Evolutionary conservation across 1,140 invertebrate genomes (phyloP).

Genomic region (Oncopeltus fasciatus): DNA sequence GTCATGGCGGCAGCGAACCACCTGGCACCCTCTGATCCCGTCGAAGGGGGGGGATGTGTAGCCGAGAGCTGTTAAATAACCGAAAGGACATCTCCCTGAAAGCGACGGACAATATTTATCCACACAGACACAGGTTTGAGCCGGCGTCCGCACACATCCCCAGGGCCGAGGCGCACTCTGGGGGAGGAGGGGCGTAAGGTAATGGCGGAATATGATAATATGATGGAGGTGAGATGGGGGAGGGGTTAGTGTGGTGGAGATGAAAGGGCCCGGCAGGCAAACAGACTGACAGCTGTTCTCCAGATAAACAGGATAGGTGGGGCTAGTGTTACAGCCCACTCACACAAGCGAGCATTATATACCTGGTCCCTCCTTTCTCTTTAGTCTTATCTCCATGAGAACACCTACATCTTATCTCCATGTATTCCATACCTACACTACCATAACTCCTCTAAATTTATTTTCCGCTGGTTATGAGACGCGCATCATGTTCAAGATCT

Average conservation of each 20-base stretch:
- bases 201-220: conserved; percentile 7
- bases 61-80: background rate
- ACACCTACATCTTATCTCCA: too few relatives aligned
- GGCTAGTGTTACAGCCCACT: too few relatives aligned
- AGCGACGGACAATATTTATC: background rate
- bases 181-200: background rate
- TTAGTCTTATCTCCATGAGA: too few relatives aligned
- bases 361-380: too few relatives aligned
- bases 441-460: too few relatives aligned
- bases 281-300: conserved; percentile 1
- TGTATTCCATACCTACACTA: too few relatives aligned
- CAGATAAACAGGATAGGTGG: background rate
- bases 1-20: too few relatives aligned
- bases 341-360: too few relatives aligned
- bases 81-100: background rate
- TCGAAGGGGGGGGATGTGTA: too few relatives aligned
- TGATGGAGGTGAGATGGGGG: background rate
- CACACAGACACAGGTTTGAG: background rate
- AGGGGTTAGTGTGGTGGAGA: background rate
- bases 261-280: background rate
- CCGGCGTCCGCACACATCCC: background rate
- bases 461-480: too few relatives aligned
- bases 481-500: too few relatives aligned
- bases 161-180: background rate
- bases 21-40: too few relatives aligned